Conservation (phyloP, 2,888 invertebrate species). For the Palloptera scutellata region DNA sequence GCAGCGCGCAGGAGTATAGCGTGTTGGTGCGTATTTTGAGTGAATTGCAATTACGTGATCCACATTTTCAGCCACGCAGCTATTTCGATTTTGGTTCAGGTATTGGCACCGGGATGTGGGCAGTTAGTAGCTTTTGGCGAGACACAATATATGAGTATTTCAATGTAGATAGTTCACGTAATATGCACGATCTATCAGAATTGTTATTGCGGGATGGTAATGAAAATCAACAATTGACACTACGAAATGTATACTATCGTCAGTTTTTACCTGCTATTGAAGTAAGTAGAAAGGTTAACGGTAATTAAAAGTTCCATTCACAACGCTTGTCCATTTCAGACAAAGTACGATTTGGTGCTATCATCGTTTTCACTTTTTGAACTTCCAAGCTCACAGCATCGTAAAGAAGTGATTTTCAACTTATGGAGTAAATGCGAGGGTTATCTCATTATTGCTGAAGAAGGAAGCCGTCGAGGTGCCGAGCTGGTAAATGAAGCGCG, state of each 20-base stretch:
- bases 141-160: constrained; percentile 80
- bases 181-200: constrained; percentile 85
- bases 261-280: constrained; percentile 79
- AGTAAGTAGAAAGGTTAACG: constrained; percentile 35
- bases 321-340: constrained; percentile 51
- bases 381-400: constrained; percentile 71
- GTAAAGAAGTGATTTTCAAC: constrained; percentile 76
- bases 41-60: constrained; percentile 74
- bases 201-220: constrained; percentile 74
- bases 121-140: constrained; percentile 77
- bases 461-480: constrained; percentile 84
- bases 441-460: constrained; percentile 84
- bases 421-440: constrained; percentile 88
- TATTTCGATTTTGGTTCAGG: constrained; percentile 95
- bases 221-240: constrained; percentile 68
- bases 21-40: constrained; percentile 74
- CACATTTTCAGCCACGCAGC: constrained; percentile 75
- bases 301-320: neutral
- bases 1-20: constrained; percentile 80
- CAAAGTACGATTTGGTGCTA: constrained; percentile 80
- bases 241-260: constrained; percentile 75
- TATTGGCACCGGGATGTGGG: constrained; percentile 87
- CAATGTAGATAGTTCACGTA: constrained; percentile 81
- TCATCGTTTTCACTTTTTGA: constrained; percentile 85
- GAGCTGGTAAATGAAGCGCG: constrained; percentile 83